Conservation (phyloP, 2,113 vertebrate genomes). For the Syrrhaptes paradoxus region DNA sequence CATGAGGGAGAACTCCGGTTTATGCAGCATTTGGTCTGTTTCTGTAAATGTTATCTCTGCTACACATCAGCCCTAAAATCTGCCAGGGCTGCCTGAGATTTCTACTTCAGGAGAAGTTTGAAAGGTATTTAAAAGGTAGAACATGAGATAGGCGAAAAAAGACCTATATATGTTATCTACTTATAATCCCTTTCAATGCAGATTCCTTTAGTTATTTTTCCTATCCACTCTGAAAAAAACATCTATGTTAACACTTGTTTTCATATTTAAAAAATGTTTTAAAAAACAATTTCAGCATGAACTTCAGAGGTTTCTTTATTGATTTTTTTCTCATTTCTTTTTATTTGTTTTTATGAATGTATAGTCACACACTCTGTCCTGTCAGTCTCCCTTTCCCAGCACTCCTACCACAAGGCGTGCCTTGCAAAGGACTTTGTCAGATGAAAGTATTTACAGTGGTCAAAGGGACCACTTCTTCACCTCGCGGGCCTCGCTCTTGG, state of each 20-base stretch:
- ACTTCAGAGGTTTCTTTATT: background rate
- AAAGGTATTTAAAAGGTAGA: background rate
- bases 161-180: background rate
- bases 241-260: background rate
- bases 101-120: background rate
- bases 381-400: conserved; percentile 85
- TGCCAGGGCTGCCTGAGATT: background rate
- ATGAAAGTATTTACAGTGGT: conserved; percentile 95
- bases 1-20: background rate
- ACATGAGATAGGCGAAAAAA: background rate
- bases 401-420: conserved; percentile 84
- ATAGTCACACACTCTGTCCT: conserved; percentile 73
- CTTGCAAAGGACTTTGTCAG: conserved; percentile 92
- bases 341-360: conserved; percentile 4
- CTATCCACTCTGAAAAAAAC: background rate
- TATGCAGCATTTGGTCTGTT: background rate
- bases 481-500: conserved; percentile 76
- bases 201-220: background rate
- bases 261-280: background rate
- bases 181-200: background rate
- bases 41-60: background rate
- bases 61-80: background rate
- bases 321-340: conserved; percentile 37
- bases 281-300: background rate
- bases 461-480: conserved; percentile 87